Evolutionary conservation across 1,140 invertebrate genomes (phyloP).

Genomic region (Belonocnema kinseyi): DNA sequence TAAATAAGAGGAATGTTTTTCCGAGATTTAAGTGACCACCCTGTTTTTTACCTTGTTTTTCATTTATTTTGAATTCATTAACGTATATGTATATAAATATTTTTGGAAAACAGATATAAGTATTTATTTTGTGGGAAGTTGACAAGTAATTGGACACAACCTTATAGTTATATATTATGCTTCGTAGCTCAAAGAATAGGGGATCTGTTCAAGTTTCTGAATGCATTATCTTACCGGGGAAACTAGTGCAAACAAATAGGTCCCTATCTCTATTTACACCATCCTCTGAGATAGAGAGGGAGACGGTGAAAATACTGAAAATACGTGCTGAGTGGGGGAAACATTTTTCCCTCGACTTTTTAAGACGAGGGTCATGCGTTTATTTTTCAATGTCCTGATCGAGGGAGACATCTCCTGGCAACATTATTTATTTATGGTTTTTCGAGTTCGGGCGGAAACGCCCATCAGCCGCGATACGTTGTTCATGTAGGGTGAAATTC

Average conservation of each 20-base stretch:
- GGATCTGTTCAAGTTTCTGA: not conserved
- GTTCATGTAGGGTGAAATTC: slow-evolving; percentile 18
- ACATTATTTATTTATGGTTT: slow-evolving; percentile 27
- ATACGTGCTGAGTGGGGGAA: not conserved
- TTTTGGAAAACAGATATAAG: not conserved
- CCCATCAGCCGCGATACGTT: slow-evolving; percentile 2
- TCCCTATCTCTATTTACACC: slow-evolving; percentile 16
- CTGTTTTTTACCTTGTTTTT: no score
- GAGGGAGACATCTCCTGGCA: slow-evolving; percentile 8
- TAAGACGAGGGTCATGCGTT: slow-evolving; percentile 11
- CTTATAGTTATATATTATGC: not conserved
- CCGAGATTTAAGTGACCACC: no score
- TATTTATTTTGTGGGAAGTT: not conserved
- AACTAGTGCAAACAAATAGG: slow-evolving; percentile 22
- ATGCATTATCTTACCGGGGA: not conserved
- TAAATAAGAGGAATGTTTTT: no score
- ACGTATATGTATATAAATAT: not conserved
- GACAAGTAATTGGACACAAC: not conserved
- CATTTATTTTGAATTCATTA: no score
- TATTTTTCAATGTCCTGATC: slow-evolving; percentile 13
- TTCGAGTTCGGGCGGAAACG: slow-evolving; percentile 19
- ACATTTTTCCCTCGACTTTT: not conserved
- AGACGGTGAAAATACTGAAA: not conserved
- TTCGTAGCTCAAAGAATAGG: not conserved
- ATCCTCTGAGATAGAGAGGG: not conserved